Base-by-base conservation (phyloP, 2,888 invertebrate genomes). In the Lycia hirtaria region DNA sequence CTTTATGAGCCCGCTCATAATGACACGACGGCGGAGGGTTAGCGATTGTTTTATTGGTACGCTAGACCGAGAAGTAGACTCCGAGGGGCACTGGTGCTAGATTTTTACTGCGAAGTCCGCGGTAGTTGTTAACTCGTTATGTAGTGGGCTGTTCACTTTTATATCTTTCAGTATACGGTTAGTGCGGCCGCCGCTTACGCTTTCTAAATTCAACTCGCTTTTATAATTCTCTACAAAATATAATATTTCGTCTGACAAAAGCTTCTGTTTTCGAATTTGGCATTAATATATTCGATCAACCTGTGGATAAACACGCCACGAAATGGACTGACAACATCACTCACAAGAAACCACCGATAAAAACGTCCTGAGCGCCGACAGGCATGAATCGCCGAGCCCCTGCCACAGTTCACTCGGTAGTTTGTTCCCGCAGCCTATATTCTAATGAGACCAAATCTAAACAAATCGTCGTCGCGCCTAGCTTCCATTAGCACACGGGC, bases 21-120 rank as follows among this genome's bases (percentile, higher is more conserved):
- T 72, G 69, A 70, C 69, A 59, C 56, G 59, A 60, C 58, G 62
- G 67, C 67, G 68, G 76, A 75, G 75, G 75, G 75, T 76, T 76
- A 71, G 61, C 65, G 70, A 70, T 65, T 68, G 68, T 70, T 70
- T 67, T 68, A 70, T 70, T 68, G 65, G 52, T 40, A 45, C 56
- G 63, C 63, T 63, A 63, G 65, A 60, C 63, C 60, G 64, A 37
- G 43, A 28, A 37, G 53, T 47, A 53, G 55, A 53, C 64, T 51
- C 59, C 15, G 38, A 61, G 62, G 65, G 47, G 58, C 51, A 35
- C 56, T 60, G 41, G 43, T 37, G 47, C 60, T 66, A 55, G 51
- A 62, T 62, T 63, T 62, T 63, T 55, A 59, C 40, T 52, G 50
- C 54, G 50, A 58, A 54, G 40, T 57, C 45, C 47, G n/a, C 37